Evolutionary conservation across 2,113 vertebrate species (phyloP).

Genomic region (Phylloscopus trochiloides): DNA sequence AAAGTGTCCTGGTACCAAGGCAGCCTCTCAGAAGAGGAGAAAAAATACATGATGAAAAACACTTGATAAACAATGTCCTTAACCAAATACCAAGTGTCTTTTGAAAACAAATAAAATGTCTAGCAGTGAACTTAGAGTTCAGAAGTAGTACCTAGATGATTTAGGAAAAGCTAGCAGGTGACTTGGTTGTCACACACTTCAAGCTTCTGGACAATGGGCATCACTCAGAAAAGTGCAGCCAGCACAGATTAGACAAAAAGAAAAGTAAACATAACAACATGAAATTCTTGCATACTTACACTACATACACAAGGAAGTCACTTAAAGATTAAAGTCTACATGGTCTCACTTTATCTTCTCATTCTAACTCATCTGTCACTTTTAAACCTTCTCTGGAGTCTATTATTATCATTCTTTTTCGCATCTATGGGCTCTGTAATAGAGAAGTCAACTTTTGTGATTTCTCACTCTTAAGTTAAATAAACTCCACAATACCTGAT

Average conservation of each 20-base stretch:
- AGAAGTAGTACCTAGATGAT: neutral
- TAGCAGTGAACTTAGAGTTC: neutral
- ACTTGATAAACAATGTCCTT: neutral
- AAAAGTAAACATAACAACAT: neutral
- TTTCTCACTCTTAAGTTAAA: neutral
- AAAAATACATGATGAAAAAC: neutral
- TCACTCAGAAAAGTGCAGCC: neutral
- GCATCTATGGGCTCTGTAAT: neutral
- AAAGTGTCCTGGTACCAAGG: neutral
- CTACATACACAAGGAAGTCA: neutral
- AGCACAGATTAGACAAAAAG: neutral
- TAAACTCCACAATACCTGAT: neutral
- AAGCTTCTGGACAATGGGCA: neutral
- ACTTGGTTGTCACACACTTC: neutral
- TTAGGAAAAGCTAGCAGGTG: neutral
- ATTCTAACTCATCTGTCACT: neutral
- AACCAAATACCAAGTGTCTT: neutral
- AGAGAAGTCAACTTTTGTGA: neutral
- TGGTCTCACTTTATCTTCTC: neutral
- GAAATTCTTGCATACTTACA: neutral
- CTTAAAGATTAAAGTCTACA: neutral
- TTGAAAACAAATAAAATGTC: neutral
- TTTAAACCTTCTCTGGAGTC: neutral
- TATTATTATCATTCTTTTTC: neutral
- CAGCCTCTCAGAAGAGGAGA: neutral